Evolutionary conservation across 2,888 invertebrate species (phyloP), one percentile per base, ranked within the genome.

Genomic region (Stictocephala bisonia): DNA sequence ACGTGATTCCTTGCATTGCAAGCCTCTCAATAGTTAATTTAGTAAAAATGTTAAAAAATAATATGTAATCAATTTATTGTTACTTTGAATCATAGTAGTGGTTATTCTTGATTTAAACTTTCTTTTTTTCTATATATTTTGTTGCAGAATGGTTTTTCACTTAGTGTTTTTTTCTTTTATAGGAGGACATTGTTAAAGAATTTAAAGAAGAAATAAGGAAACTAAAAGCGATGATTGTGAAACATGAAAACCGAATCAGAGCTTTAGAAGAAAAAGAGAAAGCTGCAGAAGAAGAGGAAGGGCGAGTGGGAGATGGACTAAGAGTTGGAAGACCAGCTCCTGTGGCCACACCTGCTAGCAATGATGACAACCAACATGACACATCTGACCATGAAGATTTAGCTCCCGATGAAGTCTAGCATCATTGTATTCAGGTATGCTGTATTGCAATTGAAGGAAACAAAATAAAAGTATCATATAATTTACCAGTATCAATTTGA

Each of bases 161-260:
- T n/a, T n/a, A n/a, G n/a, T n/a, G n/a, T n/a, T n/a, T 58, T 64
- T 31, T 78, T 72, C 69, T 75, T 72, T 81, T 82, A 6, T 82
- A 90, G 92, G 91, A 91, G 78, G 91, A 92, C 79, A 90, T 92
- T 78, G 85, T 95, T 18, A 93, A 94, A 79, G 95, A 95, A 82
- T 89, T 95, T 79, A 90, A 91, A 44, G 95, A 96, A 82, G 96
- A 96, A 84, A 95, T 96, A 80, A 90, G 95, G 73, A 95, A 95
- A 83, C 85, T 96, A 78, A 96, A 96, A 82, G 93, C 95, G n/a
- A 94, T 96, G 84, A 94, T 96, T 79, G 93, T 96, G 26, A 96
- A 96, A 82, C 96, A 96, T 82, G 96, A 96, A 86, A 95, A 94
- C 80, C 87, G 94, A 68, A 93, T 94, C 83, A 87, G 93, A 40